These are phyloP conservation scores for Synergus itoensis DNA, from an alignment of 2,888 invertebrate species.

Conservation along the genomic window DNA sequence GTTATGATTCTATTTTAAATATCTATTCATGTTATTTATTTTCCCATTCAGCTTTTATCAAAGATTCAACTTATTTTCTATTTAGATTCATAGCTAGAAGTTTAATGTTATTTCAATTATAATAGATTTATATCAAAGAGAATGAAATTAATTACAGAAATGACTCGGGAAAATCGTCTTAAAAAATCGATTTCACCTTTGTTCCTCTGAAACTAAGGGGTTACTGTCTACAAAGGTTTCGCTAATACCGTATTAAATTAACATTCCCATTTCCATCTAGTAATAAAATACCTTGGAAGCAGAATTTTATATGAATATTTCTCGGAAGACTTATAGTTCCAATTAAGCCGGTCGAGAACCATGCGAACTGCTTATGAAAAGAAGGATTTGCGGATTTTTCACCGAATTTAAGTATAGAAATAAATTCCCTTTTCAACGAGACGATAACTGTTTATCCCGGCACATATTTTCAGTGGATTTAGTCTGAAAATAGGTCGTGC, in stretches of 20 bases:
- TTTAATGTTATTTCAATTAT: background rate
- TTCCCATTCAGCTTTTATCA: background rate
- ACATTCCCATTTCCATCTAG: background rate
- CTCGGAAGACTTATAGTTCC: conserved; percentile 1
- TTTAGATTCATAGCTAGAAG: too few species aligned
- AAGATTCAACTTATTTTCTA: background rate
- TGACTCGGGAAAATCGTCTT: background rate
- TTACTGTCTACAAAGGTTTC: background rate
- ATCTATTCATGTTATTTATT: background rate
- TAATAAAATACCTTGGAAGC: conserved; percentile 3
- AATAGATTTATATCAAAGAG: background rate
- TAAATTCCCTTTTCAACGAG: conserved; percentile 1
- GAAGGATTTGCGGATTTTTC: conserved; percentile 8
- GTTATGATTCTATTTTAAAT: background rate
- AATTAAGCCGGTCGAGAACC: background rate
- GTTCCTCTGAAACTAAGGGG: background rate
- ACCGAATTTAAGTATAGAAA: conserved; percentile 2
- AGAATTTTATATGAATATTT: conserved; percentile 11
- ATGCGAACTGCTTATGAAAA: conserved; percentile 20
- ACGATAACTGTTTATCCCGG: conserved; percentile 12
- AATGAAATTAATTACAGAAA: background rate
- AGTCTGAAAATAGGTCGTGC: conserved; percentile 10
- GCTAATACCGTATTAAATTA: background rate
- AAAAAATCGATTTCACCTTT: background rate
- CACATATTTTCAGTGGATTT: conserved; percentile 12